Evolutionary conservation across 2,113 vertebrate species (phyloP).

Genomic region (Stomatorhinus ivindoensis): DNA sequence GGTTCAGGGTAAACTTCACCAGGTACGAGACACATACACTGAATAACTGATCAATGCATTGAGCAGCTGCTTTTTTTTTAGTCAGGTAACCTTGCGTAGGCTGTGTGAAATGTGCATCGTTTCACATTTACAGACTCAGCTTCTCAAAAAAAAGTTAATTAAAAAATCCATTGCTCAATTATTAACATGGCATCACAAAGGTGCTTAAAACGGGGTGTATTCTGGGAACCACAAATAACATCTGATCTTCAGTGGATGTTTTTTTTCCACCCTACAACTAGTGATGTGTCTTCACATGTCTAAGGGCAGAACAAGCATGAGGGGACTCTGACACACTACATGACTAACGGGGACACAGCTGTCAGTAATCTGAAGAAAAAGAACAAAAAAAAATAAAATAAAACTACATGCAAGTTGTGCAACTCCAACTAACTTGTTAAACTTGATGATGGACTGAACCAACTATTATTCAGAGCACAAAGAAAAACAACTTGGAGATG

Average conservation of each 20-base stretch:
- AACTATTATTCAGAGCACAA: neutral
- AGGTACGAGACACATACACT: neutral
- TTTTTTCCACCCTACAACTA: neutral
- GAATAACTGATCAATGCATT: neutral
- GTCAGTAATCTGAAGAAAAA: neutral
- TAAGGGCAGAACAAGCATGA: neutral
- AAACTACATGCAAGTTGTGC: neutral
- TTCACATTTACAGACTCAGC: neutral
- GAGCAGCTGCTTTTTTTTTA: neutral
- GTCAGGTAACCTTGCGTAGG: neutral
- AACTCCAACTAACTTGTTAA: neutral
- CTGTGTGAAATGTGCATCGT: neutral
- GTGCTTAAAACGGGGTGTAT: neutral
- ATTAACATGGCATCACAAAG: neutral
- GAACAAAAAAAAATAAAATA: neutral
- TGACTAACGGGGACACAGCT: neutral
- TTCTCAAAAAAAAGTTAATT: neutral
- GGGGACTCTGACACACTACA: neutral
- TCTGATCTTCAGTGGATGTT: neutral
- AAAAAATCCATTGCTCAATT: neutral
- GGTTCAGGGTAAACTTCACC: neutral
- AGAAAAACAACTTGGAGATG: neutral
- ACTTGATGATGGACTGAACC: neutral
- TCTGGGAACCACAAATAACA: neutral
- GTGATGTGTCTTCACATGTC: neutral